Conservation (phyloP, 2,113 vertebrate genomes). For the Misgurnus mizolepis region DNA sequence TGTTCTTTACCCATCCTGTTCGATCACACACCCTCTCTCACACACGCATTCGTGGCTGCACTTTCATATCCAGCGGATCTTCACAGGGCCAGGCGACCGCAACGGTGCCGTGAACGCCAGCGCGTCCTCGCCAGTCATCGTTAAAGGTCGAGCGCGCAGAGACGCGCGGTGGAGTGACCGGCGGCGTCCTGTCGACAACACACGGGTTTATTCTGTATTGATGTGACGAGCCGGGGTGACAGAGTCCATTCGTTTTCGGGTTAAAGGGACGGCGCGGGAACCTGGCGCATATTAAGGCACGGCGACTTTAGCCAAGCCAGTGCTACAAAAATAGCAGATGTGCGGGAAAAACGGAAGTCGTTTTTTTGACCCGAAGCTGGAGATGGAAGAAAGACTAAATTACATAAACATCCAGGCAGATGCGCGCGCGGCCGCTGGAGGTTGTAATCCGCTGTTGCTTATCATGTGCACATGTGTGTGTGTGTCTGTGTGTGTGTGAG, state of each 20-base stretch:
- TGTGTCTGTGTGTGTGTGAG: background rate
- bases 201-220: background rate
- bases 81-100: constrained; percentile 28
- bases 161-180: constrained; percentile 22
- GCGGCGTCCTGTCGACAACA: constrained; percentile 14
- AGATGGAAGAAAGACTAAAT: constrained; percentile 47
- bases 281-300: constrained; percentile 22
- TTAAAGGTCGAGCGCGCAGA: constrained; percentile 37
- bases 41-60: constrained; percentile 58
- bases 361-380: constrained; percentile 44
- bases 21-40: constrained; percentile 54
- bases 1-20: constrained; percentile 94
- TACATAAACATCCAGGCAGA: constrained; percentile 69
- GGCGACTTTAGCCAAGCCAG: background rate
- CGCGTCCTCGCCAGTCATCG: constrained; percentile 44
- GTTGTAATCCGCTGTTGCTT: constrained; percentile 56
- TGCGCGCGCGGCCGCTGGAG: constrained; percentile 57
- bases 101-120: constrained; percentile 28
- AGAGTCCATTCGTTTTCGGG: constrained; percentile 29
- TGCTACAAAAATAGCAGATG: constrained; percentile 15
- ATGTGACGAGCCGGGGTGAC: constrained; percentile 3
- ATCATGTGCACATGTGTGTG: constrained; percentile 36
- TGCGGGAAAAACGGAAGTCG: constrained; percentile 8
- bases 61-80: constrained; percentile 55
- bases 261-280: constrained; percentile 34